Conservation (phyloP, 1,140 invertebrate species). For the Gerris buenoi region DNA sequence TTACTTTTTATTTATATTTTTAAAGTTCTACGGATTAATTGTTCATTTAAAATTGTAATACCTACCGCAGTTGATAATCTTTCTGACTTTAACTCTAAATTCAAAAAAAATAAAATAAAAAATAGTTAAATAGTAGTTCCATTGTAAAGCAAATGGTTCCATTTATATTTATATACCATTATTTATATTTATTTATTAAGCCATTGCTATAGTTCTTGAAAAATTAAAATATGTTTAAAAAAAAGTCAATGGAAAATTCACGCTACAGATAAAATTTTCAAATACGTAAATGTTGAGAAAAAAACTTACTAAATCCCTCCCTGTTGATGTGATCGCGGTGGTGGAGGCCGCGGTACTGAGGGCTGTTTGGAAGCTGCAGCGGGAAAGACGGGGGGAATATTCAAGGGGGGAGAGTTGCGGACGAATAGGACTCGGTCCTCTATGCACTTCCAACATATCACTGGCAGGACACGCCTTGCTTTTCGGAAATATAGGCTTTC, state of each 20-base stretch:
- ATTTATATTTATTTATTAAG: no score
- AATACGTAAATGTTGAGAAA: background rate
- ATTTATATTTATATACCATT: no score
- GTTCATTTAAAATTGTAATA: no score
- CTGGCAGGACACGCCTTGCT: background rate
- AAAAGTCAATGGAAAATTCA: no score
- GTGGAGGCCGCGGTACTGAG: background rate
- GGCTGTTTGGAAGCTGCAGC: background rate
- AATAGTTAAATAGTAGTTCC: background rate
- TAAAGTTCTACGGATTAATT: no score
- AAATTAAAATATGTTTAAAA: no score
- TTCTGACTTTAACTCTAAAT: background rate
- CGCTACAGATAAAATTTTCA: background rate
- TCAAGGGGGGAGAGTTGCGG: background rate
- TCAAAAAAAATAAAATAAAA: background rate
- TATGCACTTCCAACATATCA: background rate
- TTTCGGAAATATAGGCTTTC: background rate
- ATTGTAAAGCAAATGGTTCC: no score
- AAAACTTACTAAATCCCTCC: background rate
- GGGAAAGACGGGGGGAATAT: background rate
- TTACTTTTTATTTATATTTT: no score
- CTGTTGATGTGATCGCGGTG: background rate
- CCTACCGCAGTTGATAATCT: no score
- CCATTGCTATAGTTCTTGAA: no score
- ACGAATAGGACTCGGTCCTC: background rate